phyloP scores from a whole-genome alignment of 2,888 invertebrate species.

The Euphydryas editha region DNA sequence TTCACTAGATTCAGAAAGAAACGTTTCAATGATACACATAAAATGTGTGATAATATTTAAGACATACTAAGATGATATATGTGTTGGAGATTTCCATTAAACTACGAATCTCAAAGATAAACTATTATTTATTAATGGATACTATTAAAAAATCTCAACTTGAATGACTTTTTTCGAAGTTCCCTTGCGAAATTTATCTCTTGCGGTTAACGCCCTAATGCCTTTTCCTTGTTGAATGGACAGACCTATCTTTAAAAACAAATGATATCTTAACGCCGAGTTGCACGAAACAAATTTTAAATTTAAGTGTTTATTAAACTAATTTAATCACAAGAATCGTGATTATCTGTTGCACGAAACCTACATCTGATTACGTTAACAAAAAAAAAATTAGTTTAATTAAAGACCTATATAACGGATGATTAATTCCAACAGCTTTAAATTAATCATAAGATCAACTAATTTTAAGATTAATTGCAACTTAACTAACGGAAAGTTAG shows the following conservation, averaged over 20 bases:
- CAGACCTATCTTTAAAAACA: conserved; percentile 4
- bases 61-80: conserved; percentile 23
- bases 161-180: background rate
- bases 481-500: too few relatives aligned
- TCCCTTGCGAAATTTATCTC: conserved; percentile 45
- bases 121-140: background rate
- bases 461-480: too few relatives aligned
- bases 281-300: too few relatives aligned
- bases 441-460: too few relatives aligned
- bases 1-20: conserved; percentile 53
- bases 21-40: conserved; percentile 69
- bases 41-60: conserved; percentile 63
- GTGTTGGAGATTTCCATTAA: conserved; percentile 14
- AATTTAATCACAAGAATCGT: too few relatives aligned
- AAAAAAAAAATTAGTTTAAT: too few relatives aligned
- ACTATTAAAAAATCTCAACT: background rate
- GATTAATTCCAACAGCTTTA: too few relatives aligned
- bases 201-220: conserved; percentile 64
- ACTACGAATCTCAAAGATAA: background rate
- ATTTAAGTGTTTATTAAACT: too few relatives aligned
- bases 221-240: conserved; percentile 55
- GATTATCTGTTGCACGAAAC: too few relatives aligned
- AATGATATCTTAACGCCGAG: conserved; percentile 18
- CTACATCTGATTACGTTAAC: too few relatives aligned
- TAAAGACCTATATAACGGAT: too few relatives aligned